These are phyloP conservation scores for Anolis apletophallus DNA, from an alignment of 2,797 vertebrate genomes.

Conservation along the genomic window DNA sequence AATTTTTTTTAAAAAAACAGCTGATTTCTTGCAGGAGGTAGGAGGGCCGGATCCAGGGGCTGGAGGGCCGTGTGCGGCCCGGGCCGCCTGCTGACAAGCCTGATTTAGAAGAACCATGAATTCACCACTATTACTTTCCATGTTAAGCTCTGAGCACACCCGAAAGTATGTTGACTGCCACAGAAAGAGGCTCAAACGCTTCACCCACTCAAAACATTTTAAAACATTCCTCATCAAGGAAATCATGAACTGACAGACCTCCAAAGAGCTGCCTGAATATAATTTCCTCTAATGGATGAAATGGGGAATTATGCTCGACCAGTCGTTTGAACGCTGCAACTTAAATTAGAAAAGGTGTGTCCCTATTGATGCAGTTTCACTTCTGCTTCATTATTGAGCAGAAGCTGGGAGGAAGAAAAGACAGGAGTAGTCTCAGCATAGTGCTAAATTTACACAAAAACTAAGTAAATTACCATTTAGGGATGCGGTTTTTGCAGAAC, in stretches of 20 bases:
- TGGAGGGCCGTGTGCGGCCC: no score
- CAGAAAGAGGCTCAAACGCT: not conserved
- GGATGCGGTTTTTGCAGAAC: no score
- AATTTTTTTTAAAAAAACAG: no score
- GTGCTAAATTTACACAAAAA: no score
- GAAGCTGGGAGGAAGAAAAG: not conserved
- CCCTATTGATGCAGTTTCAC: not conserved
- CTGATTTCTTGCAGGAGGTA: no score
- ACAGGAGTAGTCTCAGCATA: not conserved
- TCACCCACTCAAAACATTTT: not conserved
- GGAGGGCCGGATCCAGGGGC: no score
- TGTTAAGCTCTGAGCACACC: not conserved
- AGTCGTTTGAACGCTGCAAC: not conserved
- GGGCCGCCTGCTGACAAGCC: no score
- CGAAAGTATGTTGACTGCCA: not conserved
- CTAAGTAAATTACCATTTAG: no score
- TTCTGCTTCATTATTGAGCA: not conserved
- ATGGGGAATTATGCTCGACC: not conserved
- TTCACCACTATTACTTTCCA: not conserved
- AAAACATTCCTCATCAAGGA: not conserved
- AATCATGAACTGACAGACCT: not conserved
- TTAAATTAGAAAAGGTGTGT: not conserved
- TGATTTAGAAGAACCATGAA: not conserved
- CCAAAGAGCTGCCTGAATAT: not conserved
- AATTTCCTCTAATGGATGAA: constrained; percentile 1